Evolutionary conservation across 2,888 invertebrate species (phyloP).

Genomic region (Xylota sylvarum): DNA sequence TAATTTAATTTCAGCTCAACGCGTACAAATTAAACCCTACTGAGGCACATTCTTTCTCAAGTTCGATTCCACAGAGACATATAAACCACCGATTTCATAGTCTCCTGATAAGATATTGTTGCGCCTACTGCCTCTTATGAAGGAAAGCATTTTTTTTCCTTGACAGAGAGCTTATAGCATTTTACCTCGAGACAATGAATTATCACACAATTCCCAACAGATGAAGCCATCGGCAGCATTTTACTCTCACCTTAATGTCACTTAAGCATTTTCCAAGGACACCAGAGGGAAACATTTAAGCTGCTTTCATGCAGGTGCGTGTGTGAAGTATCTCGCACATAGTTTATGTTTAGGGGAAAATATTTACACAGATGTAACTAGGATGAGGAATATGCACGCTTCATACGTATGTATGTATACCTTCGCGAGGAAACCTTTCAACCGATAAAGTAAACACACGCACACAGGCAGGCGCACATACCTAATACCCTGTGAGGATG

Average conservation of each 20-base stretch:
- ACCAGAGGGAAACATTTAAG: constrained; percentile 50
- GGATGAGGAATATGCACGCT: constrained; percentile 12
- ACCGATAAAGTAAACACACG: constrained; percentile 12
- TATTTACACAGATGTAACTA: constrained; percentile 1
- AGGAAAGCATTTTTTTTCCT: background rate
- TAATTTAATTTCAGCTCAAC: background rate
- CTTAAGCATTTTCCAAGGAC: constrained; percentile 54
- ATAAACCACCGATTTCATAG: background rate
- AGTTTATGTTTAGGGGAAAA: constrained; percentile 35
- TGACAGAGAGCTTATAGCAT: background rate
- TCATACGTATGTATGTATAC: background rate
- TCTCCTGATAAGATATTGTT: background rate
- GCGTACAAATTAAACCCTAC: background rate
- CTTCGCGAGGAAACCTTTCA: background rate
- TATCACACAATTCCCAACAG: constrained; percentile 20
- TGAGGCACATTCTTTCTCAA: background rate
- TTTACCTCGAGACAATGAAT: constrained; percentile 40
- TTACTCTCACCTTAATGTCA: constrained; percentile 40
- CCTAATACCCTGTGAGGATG: constrained; percentile 36
- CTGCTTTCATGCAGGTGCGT: constrained; percentile 14
- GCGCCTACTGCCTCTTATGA: background rate
- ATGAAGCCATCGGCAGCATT: background rate
- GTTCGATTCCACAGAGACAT: background rate
- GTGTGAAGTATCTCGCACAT: constrained; percentile 48
- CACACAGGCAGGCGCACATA: background rate